Percentiles rank a stretch among this genome's conserved stretches.
Conservation (phyloP, 2,797 vertebrate genomes). For the Hapalemur alaotrensis region DNA sequence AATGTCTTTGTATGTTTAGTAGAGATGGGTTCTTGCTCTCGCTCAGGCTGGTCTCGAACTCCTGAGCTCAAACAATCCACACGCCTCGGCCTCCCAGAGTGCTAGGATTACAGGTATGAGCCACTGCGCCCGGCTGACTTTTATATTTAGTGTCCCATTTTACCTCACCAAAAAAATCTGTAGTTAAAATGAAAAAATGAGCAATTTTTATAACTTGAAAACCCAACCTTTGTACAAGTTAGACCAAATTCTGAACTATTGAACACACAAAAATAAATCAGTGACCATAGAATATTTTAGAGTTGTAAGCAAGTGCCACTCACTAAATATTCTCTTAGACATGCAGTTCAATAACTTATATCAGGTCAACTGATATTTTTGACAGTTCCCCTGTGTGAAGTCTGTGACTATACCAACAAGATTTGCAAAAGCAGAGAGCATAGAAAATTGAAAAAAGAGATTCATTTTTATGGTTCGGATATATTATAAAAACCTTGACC, state of each 20-base stretch:
- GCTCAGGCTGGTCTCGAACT: too few species aligned
- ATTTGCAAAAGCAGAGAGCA: conserved; percentile 33
- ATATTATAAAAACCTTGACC: conserved; percentile 3
- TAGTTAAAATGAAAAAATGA: background rate
- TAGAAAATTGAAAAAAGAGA: conserved; percentile 22
- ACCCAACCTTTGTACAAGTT: background rate
- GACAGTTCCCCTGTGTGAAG: background rate
- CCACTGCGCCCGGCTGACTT: background rate
- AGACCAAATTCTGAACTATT: background rate
- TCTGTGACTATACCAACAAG: background rate
- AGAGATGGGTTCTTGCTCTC: too few species aligned
- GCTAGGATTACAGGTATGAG: too few species aligned
- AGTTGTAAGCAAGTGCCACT: background rate
- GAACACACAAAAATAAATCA: background rate
- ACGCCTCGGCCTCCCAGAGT: too few species aligned
- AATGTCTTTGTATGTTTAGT: too few species aligned
- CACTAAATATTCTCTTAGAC: background rate
- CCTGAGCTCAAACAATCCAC: too few species aligned
- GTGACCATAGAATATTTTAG: background rate
- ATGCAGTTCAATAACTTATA: conserved; percentile 11
- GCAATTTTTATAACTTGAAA: background rate
- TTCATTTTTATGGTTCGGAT: conserved; percentile 39
- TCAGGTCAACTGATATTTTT: conserved; percentile 32
- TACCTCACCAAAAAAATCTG: background rate
- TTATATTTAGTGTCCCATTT: background rate